Evolutionary conservation across 2,797 vertebrate species (phyloP).

Genomic region (Sparidentex hasta): DNA sequence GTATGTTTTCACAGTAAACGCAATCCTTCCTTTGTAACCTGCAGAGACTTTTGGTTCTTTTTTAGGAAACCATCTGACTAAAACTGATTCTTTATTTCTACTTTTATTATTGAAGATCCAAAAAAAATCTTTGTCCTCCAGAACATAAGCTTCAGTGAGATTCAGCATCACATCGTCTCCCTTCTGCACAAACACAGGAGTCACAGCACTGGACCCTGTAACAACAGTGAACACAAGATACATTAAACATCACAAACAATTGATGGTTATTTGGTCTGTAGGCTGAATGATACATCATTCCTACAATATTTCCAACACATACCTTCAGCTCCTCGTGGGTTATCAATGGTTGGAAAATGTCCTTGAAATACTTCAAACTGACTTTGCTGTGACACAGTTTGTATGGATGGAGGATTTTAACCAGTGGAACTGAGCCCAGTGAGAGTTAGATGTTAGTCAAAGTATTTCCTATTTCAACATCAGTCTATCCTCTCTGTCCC

Average conservation of each 20-base stretch:
- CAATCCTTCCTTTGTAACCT: neutral
- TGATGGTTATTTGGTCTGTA: too few species aligned
- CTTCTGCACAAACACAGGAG: conserved; percentile 6
- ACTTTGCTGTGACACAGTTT: too few species aligned
- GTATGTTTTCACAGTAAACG: neutral
- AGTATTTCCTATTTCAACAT: too few species aligned
- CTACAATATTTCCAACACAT: too few species aligned
- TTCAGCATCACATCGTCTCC: conserved; percentile 31
- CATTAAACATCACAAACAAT: neutral
- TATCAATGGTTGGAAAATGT: too few species aligned
- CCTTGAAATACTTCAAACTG: too few species aligned
- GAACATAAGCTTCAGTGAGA: rapidly evolving
- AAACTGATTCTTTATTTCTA: rapidly evolving
- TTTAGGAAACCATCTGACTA: neutral
- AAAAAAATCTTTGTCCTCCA: rapidly evolving
- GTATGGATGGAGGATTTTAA: too few species aligned
- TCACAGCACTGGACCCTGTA: conserved; percentile 22
- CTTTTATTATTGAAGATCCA: conserved; percentile 23
- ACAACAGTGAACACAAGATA: neutral
- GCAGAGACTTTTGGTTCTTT: rapidly evolving
- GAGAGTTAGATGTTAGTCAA: too few species aligned
- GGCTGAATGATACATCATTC: neutral
- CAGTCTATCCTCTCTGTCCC: too few species aligned
- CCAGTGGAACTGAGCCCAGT: too few species aligned
- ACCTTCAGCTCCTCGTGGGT: too few species aligned